Evolutionary conservation across 30 jellyfish, hydroid and myxozoan species (phyloP).

Genomic region (Mastigias papua): DNA sequence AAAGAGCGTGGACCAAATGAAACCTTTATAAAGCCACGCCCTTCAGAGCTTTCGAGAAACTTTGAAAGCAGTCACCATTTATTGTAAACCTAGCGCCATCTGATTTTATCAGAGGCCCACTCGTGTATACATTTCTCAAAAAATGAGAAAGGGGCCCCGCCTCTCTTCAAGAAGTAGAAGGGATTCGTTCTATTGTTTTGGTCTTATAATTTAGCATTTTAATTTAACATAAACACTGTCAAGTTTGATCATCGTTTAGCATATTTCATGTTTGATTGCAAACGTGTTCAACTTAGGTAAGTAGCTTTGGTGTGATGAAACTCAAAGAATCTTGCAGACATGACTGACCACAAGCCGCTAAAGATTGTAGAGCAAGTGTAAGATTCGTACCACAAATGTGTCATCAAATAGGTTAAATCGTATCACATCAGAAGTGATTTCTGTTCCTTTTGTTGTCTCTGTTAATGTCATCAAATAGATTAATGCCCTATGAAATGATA

Average conservation of each 20-base stretch:
- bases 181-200: too few relatives aligned
- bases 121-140: too few relatives aligned
- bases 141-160: too few relatives aligned
- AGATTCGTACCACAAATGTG: constrained; percentile 13
- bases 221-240: too few relatives aligned
- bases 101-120: too few relatives aligned
- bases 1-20: too few relatives aligned
- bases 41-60: too few relatives aligned
- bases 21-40: too few relatives aligned
- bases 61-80: too few relatives aligned
- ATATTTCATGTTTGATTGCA: neutral
- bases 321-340: neutral
- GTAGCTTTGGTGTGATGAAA: neutral
- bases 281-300: neutral
- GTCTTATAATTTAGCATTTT: too few relatives aligned
- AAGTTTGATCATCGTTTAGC: neutral
- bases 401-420: neutral
- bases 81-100: too few relatives aligned
- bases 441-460: neutral
- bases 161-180: too few relatives aligned
- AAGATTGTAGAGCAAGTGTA: constrained; percentile 19
- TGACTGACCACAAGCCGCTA: neutral
- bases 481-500: neutral
- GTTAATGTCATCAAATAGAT: constrained; percentile 32
- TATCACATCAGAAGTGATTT: constrained; percentile 1